These are phyloP conservation scores for Alfaro cultratus DNA, from an alignment of 2,797 vertebrate species.

Conservation along the genomic window DNA sequence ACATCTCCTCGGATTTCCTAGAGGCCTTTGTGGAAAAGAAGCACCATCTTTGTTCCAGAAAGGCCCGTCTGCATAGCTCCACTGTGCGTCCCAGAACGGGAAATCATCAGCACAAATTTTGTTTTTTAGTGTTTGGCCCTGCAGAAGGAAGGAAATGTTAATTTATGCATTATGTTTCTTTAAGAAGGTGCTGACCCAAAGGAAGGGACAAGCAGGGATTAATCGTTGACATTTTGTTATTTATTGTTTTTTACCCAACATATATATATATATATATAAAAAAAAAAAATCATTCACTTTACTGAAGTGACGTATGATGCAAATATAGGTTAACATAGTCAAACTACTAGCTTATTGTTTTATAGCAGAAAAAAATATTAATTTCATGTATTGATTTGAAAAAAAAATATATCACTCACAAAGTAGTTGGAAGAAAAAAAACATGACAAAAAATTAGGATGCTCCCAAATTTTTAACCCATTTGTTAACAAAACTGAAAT, in stretches of 20 bases:
- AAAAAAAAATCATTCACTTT: neutral
- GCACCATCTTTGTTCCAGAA: constrained; percentile 42
- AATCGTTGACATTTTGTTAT: neutral
- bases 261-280: too few relatives aligned
- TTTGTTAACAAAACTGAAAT: neutral
- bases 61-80: neutral
- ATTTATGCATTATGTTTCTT: too few relatives aligned
- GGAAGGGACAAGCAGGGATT: neutral
- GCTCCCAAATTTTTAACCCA: neutral
- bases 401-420: neutral
- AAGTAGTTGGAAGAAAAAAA: neutral
- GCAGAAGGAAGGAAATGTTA: neutral
- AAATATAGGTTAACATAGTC: neutral
- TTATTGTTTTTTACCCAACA: neutral
- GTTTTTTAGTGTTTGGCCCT: neutral
- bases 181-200: neutral
- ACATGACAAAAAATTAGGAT: neutral
- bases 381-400: neutral
- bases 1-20: constrained; percentile 33
- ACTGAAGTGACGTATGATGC: neutral
- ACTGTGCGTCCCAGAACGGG: neutral
- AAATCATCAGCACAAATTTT: constrained; percentile 4
- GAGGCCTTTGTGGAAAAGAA: constrained; percentile 40
- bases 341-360: neutral
- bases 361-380: neutral